Evolutionary conservation across 2,113 vertebrate genomes (phyloP), one percentile per base, ranked within the genome.

Genomic region (Alces alces): DNA sequence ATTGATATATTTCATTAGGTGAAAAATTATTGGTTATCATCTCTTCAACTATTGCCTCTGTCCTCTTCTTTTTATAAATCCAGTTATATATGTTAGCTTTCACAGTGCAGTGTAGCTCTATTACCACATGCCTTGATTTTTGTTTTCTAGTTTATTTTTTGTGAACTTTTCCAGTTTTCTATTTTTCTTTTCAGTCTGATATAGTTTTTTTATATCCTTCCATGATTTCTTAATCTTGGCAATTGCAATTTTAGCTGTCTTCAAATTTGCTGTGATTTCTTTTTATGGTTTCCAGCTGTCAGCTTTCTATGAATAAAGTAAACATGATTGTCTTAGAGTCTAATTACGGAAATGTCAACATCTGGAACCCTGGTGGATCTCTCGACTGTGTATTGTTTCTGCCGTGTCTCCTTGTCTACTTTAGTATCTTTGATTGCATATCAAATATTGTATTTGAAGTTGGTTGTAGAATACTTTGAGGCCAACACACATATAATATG

Each of bases 211-310:
- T 86, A 80, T 79, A 55, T 86, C 30, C 6, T 66, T 79, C 50
- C 8, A 17, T 57, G 25, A 79, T 64, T 91, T 86, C 47, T 91
- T 86, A 86, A 91, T 86, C 78, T 66, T 47, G 30, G 36, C 79
- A 95, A 95, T 95, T 95, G 61, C 43, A 85, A 27, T n/a, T 86
- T 86, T 66, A 86, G 30, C 70, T 66, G 30, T 79, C 79, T 86
- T 66, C 16, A 66, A 33, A 36, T 86, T 80, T 57, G 8, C 13
- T 66, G 14, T 87, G 25, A 92, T 87, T 39, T 58, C 30, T 79
- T 78, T 57, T 50, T 86, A 66, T 66, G 80, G 89, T 86, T 80
- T 70, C 28, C 58, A 58, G 58, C 80, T 80, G 23, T 87, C 50
- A 39, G 30, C 15, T 92, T 87, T 82, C 39, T 60, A 50, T 66